These are phyloP conservation scores for Catharus minimus DNA, from an alignment of 2,113 vertebrate species.

Conservation along the genomic window DNA sequence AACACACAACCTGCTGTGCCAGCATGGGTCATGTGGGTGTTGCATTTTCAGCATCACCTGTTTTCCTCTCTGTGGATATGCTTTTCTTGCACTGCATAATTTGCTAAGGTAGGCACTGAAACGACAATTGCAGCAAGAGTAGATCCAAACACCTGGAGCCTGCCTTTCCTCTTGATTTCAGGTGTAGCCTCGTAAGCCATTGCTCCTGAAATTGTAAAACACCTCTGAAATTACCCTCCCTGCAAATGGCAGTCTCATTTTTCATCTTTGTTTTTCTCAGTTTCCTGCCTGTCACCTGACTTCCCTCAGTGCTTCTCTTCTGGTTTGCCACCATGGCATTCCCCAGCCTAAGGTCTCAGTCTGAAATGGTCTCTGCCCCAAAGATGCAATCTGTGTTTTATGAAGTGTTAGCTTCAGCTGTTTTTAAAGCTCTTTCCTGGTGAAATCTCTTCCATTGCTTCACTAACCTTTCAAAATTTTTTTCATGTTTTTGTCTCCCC, in stretches of 20 bases:
- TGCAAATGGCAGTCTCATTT: not conserved
- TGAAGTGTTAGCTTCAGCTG: not conserved
- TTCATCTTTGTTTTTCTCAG: not conserved
- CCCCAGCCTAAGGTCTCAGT: not conserved
- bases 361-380: not conserved
- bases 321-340: not conserved
- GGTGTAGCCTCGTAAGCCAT: not conserved
- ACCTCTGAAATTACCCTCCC: not conserved
- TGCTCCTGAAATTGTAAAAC: not conserved
- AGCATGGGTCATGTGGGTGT: not conserved
- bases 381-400: not conserved
- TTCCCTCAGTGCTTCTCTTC: not conserved
- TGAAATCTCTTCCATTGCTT: not conserved
- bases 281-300: not conserved
- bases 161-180: not conserved
- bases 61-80: not conserved
- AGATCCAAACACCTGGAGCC: not conserved
- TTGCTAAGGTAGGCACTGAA: not conserved
- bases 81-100: not conserved
- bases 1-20: not conserved
- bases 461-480: not conserved
- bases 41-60: not conserved
- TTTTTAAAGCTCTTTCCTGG: not conserved
- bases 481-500: not conserved
- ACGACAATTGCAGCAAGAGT: not conserved